Evolutionary conservation across 2,797 vertebrate genomes (phyloP).

Genomic region (Bovichtus variegatus): DNA sequence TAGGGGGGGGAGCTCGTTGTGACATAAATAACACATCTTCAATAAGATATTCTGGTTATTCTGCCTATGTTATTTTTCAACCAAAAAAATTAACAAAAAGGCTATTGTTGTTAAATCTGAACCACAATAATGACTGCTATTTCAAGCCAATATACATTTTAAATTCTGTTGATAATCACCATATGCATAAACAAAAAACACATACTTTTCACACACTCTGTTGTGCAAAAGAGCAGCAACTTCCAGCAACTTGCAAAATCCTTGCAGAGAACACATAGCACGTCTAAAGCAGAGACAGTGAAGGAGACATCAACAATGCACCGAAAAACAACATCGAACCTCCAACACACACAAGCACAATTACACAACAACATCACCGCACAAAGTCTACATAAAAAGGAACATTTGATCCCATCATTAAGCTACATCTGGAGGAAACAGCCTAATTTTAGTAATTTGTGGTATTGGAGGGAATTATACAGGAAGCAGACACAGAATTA

Average conservation of each 20-base stretch:
- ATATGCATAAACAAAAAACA: slow-evolving; percentile 21
- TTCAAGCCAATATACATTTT: slow-evolving; percentile 30
- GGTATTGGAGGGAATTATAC: slow-evolving; percentile 11
- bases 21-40: slow-evolving; percentile 61
- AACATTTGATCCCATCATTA: slow-evolving; percentile 14
- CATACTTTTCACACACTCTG: background rate
- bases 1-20: slow-evolving; percentile 28
- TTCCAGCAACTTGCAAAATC: slow-evolving; percentile 12
- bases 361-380: background rate
- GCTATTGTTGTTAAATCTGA: slow-evolving; percentile 22
- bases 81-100: slow-evolving; percentile 4
- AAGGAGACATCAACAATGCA: slow-evolving; percentile 17
- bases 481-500: background rate
- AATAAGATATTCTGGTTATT: slow-evolving; percentile 37
- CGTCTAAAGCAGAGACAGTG: slow-evolving; percentile 32
- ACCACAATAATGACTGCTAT: slow-evolving; percentile 29
- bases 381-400: slow-evolving; percentile 16
- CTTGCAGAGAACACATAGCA: slow-evolving; percentile 2
- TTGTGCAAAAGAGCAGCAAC: slow-evolving; percentile 37
- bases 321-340: slow-evolving; percentile 35
- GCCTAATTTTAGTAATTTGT: slow-evolving; percentile 35
- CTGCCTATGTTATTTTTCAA: slow-evolving; percentile 31
- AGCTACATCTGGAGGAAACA: slow-evolving; percentile 39
- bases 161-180: slow-evolving; percentile 40
- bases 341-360: background rate